phyloP scores from a whole-genome alignment of 2,888 invertebrate species.

The Phorcus lineatus region DNA sequence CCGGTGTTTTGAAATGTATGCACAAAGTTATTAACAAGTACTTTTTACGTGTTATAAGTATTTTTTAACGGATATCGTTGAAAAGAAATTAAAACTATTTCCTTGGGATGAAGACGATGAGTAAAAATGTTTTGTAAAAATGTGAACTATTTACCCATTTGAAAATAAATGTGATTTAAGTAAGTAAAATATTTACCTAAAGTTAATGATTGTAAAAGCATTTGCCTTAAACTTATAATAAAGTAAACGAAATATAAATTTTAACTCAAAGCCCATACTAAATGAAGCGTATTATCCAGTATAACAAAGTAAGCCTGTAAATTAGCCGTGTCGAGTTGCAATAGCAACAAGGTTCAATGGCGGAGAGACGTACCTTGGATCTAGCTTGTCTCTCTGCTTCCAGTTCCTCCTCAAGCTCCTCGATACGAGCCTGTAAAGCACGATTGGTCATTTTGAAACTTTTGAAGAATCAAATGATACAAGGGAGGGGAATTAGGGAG shows the following conservation, averaged over 20 bases:
- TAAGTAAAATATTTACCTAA: background rate
- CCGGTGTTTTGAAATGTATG: too few species aligned
- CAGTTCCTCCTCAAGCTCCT: slow-evolving; percentile 99
- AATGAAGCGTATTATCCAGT: too few species aligned
- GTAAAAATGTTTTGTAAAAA: too few species aligned
- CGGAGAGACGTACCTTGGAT: slow-evolving; percentile 81
- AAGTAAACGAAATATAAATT: background rate
- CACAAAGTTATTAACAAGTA: too few species aligned
- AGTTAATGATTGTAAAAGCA: background rate
- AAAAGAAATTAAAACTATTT: too few species aligned
- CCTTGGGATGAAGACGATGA: too few species aligned
- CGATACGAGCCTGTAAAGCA: slow-evolving; percentile 84
- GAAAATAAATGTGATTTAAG: background rate
- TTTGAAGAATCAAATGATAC: background rate
- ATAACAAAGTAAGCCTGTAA: too few species aligned
- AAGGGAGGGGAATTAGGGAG: background rate
- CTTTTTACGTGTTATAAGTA: too few species aligned
- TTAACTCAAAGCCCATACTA: too few species aligned
- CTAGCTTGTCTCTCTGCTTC: slow-evolving; percentile 99
- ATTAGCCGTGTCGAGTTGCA: background rate
- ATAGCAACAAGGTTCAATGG: background rate
- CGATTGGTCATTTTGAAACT: slow-evolving; percentile 37
- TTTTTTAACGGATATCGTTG: too few species aligned
- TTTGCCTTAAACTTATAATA: background rate
- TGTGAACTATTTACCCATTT: too few species aligned